phyloP scores from a whole-genome alignment of 2,888 invertebrate genomes.

The Danaus chrysippus region DNA sequence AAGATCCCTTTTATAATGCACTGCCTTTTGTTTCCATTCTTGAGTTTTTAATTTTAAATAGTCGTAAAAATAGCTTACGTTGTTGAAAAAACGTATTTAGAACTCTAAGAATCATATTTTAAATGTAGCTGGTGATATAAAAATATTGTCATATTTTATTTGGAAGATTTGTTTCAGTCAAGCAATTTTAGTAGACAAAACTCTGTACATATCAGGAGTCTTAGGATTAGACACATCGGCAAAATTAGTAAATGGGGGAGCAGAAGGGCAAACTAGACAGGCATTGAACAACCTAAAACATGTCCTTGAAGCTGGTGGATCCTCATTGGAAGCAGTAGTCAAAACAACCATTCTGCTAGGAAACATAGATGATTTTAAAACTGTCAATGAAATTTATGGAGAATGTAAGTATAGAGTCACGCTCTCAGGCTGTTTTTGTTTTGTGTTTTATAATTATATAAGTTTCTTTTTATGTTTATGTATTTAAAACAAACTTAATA shows the following conservation, averaged over 20 bases:
- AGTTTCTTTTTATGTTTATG: too few relatives aligned
- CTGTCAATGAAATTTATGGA: constrained; percentile 90
- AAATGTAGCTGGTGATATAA: not conserved
- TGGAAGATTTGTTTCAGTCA: constrained; percentile 79
- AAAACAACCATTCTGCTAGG: constrained; percentile 91
- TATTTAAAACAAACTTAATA: too few relatives aligned
- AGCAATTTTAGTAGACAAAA: constrained; percentile 89
- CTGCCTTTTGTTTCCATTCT: too few relatives aligned
- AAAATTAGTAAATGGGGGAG: constrained; percentile 87
- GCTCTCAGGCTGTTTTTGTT: too few relatives aligned
- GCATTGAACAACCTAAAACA: constrained; percentile 88
- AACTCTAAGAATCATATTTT: too few relatives aligned
- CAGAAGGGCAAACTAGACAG: constrained; percentile 84
- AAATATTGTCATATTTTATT: constrained; percentile 2
- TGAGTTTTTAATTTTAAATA: too few relatives aligned
- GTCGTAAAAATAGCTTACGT: too few relatives aligned
- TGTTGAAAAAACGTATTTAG: too few relatives aligned
- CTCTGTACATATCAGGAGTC: constrained; percentile 92
- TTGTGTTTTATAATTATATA: too few relatives aligned
- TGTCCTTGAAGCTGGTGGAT: constrained; percentile 86
- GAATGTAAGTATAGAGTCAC: constrained; percentile 80
- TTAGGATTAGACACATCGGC: constrained; percentile 87
- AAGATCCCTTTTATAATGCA: too few relatives aligned
- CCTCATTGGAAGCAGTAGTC: constrained; percentile 85
- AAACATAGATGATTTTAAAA: constrained; percentile 88